Evolutionary conservation across 2,888 invertebrate genomes (phyloP).

Genomic region (Apodemia mormo): DNA sequence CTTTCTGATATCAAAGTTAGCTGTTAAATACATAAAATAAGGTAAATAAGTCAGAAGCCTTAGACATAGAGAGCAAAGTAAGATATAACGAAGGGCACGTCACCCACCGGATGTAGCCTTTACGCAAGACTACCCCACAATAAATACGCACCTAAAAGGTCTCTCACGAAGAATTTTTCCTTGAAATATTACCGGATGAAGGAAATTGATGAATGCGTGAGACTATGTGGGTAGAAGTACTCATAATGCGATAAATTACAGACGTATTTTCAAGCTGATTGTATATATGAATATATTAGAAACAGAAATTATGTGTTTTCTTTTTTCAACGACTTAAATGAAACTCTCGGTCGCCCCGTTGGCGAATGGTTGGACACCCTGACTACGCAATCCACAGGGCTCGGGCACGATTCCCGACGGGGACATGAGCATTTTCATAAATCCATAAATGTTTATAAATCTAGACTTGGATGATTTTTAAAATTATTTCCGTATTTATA

Average conservation of each 20-base stretch:
- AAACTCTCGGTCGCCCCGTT: too few relatives aligned
- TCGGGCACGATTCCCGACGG: too few relatives aligned
- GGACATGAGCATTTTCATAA: too few relatives aligned
- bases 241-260: neutral
- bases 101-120: slow-evolving; percentile 18
- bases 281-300: neutral
- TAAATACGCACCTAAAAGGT: slow-evolving; percentile 16
- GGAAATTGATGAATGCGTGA: slow-evolving; percentile 6
- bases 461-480: too few relatives aligned
- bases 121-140: slow-evolving; percentile 7
- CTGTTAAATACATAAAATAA: neutral
- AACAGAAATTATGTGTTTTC: neutral
- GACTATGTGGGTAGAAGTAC: slow-evolving; percentile 2
- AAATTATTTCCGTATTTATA: too few relatives aligned
- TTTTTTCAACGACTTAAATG: neutral
- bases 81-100: slow-evolving; percentile 17
- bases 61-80: neutral
- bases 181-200: slow-evolving; percentile 8
- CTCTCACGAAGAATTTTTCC: slow-evolving; percentile 6
- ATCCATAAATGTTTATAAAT: too few relatives aligned
- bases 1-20: neutral
- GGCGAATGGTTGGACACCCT: too few relatives aligned
- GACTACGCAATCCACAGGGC: too few relatives aligned
- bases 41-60: neutral
- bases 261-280: neutral